phyloP scores from a whole-genome alignment of 1,140 invertebrate species.

The Anadara kagoshimensis region DNA sequence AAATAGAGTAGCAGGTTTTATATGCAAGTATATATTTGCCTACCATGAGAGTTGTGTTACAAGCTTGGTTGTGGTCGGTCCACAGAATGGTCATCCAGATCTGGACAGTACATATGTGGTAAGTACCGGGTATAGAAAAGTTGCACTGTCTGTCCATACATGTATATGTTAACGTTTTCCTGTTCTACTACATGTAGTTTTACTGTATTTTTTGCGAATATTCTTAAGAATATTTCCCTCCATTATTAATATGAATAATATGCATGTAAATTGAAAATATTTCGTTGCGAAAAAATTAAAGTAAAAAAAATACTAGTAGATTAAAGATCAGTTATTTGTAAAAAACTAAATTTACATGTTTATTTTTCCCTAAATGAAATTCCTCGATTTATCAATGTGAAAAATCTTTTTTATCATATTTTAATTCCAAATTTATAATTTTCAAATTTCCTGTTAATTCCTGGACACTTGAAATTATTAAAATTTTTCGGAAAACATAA shows the following conservation, averaged over 20 bases:
- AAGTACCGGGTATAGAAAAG: conserved; percentile 32
- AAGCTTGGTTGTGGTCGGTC: conserved; percentile 67
- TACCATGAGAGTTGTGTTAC: conserved; percentile 72
- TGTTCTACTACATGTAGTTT: no score
- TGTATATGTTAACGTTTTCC: no score
- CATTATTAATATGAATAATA: no score
- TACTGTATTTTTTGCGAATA: no score
- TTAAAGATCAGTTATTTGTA: neutral
- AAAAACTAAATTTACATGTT: neutral
- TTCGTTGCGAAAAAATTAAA: neutral
- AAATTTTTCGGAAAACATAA: no score
- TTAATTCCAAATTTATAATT: no score
- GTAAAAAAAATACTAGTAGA: neutral
- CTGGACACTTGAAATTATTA: neutral
- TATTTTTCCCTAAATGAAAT: neutral
- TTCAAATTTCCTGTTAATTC: neutral
- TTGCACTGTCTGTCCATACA: no score
- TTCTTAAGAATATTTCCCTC: no score
- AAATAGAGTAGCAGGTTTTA: conserved; percentile 72
- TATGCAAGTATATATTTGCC: conserved; percentile 69
- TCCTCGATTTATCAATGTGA: neutral
- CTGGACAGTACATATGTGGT: conserved; percentile 66
- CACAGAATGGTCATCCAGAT: conserved; percentile 43
- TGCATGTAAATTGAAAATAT: no score
- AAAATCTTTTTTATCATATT: no score